Percentiles rank a stretch among this genome's conserved stretches.
phyloP scores from a whole-genome alignment of 2,113 vertebrate genomes.

The Paramormyrops kingsleyae region DNA sequence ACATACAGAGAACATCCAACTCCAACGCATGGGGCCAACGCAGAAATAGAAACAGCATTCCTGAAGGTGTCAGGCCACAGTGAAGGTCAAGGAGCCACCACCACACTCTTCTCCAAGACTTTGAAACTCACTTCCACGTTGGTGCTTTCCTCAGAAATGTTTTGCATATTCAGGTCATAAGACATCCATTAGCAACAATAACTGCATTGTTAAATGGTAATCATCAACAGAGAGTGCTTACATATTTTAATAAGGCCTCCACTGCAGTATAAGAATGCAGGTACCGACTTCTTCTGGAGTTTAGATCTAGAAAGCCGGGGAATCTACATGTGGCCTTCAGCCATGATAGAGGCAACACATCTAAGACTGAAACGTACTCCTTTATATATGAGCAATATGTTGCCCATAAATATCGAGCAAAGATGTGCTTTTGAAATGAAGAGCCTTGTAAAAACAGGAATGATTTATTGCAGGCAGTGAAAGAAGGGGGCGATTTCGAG shows the following conservation, averaged over 20 bases:
- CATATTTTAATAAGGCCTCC: background rate
- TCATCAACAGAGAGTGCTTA: background rate
- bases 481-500: constrained; percentile 47
- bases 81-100: background rate
- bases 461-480: constrained; percentile 47
- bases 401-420: constrained; percentile 44
- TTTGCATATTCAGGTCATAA: background rate
- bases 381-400: constrained; percentile 34
- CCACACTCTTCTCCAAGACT: background rate
- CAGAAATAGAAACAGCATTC: background rate
- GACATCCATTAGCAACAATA: background rate
- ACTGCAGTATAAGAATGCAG: background rate
- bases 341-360: constrained; percentile 32
- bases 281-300: background rate
- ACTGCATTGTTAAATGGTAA: background rate
- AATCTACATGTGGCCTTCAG: constrained; percentile 19
- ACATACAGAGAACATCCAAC: background rate
- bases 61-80: background rate
- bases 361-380: background rate
- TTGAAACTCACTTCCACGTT: background rate
- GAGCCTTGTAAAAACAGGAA: constrained; percentile 47
- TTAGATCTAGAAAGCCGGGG: constrained; percentile 19
- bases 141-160: background rate
- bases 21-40: background rate
- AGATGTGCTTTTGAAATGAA: constrained; percentile 34